Conservation (phyloP, 2,888 invertebrate genomes). For the Resseliella maxima region DNA sequence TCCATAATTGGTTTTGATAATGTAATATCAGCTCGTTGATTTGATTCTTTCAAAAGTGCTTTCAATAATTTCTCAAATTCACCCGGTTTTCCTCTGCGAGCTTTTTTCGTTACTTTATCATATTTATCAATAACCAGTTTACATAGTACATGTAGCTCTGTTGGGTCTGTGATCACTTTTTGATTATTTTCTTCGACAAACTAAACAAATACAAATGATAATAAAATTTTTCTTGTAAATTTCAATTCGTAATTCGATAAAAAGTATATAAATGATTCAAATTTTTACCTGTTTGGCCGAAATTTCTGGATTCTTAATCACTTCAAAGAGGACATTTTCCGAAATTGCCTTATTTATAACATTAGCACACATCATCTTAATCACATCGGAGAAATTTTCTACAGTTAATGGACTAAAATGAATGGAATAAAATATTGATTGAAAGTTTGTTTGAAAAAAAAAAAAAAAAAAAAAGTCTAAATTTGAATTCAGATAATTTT, state of each 20-base stretch:
- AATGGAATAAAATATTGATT: conserved; percentile 54
- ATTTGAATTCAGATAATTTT: neutral
- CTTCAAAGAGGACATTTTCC: conserved; percentile 69
- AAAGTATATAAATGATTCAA: too few relatives aligned
- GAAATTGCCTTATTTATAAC: conserved; percentile 74
- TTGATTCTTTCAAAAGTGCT: conserved; percentile 48
- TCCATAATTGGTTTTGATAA: neutral
- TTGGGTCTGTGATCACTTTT: conserved; percentile 73
- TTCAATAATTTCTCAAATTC: conserved; percentile 30
- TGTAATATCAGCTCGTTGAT: neutral
- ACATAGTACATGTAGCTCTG: conserved; percentile 73
- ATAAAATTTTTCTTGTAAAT: too few relatives aligned
- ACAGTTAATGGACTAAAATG: conserved; percentile 68
- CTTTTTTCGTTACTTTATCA: conserved; percentile 58
- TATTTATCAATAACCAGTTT: conserved; percentile 73
- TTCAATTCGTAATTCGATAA: conserved; percentile 56
- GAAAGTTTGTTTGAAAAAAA: too few relatives aligned
- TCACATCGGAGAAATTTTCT: conserved; percentile 72
- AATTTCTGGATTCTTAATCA: conserved; percentile 66
- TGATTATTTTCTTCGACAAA: conserved; percentile 75
- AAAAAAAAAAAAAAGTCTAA: too few relatives aligned
- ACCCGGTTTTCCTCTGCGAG: neutral
- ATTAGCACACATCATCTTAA: conserved; percentile 72
- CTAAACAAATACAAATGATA: conserved; percentile 64
- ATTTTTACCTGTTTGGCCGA: conserved; percentile 65